Percentiles rank a stretch among this genome's conserved stretches.
phyloP scores from a whole-genome alignment of 2,797 vertebrate species.

The Karalla daura region DNA sequence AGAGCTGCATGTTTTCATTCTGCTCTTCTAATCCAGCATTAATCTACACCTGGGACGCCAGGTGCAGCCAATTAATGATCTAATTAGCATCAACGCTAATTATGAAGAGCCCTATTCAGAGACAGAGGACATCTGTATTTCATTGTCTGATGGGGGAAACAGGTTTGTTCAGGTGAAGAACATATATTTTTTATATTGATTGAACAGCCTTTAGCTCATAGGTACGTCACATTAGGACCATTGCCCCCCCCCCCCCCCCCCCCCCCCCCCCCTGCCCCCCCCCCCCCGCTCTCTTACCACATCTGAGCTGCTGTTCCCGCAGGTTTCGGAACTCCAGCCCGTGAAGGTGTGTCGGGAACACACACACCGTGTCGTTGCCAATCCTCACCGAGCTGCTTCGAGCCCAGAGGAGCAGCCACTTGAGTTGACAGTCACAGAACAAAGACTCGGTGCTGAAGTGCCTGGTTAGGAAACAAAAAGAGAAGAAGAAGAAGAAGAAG shows the following conservation, averaged over 20 bases:
- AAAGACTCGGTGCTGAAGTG: constrained; percentile 89
- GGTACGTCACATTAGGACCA: not conserved
- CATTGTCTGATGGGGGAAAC: not conserved
- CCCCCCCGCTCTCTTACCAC: too few species aligned
- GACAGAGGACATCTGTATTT: not conserved
- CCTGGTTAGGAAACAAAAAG: constrained; percentile 74
- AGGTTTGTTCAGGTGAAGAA: too few species aligned
- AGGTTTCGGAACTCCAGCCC: constrained; percentile 86
- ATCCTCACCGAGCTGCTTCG: constrained; percentile 84
- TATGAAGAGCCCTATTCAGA: constrained; percentile 19
- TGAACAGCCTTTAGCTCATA: not conserved
- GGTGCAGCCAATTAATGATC: constrained; percentile 43
- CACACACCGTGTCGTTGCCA: constrained; percentile 87
- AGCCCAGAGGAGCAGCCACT: constrained; percentile 89
- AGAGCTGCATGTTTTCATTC: constrained; percentile 26
- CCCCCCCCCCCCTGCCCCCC: too few species aligned
- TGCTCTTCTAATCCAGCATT: constrained; percentile 2
- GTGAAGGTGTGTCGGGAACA: constrained; percentile 85
- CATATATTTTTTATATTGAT: not conserved
- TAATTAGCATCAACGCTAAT: constrained; percentile 44
- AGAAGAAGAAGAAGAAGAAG: too few species aligned
- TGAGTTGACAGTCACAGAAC: constrained; percentile 93
- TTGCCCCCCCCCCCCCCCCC: too few species aligned
- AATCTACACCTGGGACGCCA: constrained; percentile 33
- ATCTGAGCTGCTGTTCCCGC: constrained; percentile 86